Evolutionary conservation across 1,140 invertebrate species (phyloP), one percentile per base, ranked within the genome.

Genomic region (Rhagoletis zephyria): DNA sequence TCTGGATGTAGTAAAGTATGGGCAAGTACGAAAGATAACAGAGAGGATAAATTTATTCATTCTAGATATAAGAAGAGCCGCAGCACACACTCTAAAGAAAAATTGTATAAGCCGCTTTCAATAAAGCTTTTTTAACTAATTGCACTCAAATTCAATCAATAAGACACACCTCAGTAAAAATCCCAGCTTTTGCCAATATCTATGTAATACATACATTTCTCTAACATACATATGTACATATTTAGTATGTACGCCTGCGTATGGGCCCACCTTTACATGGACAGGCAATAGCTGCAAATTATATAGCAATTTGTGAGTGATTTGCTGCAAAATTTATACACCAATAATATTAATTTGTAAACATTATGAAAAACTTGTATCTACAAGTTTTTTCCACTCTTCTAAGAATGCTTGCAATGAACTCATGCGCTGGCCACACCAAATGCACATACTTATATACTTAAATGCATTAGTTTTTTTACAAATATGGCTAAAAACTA

Each of bases 281-380:
- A 56, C 45, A 56, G 14, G n/a, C 88, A 89, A 89, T 89, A 88
- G 89, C 87, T 81, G 19, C 12, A 87, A 88, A 88, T 89, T 89
- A 86, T 87, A 59, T 61, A n/a, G 86, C 87, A 89, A 89, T 88
- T 88, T 88, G 67, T 61, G 56, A 48, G 87, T 40, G 81, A 88
- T 88, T 88, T 88, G 86, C 86, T 64, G 86, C 56, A 87, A 87
- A 88, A 88, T 70, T 70, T 61, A 87, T 87, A 87, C 61, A 61
- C 85, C 89, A 89, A 89, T 89, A 89, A 89, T 81, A 89, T 70
- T 88, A 88, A 89, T 89, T 89, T 89, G 89, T 85, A 85, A 61
- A 86, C 81, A 89, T 89, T 89, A 89, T 77, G 40, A 16, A 87
- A 87, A 87, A 70, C 51, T 63, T 86, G 59, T 14, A 45, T 30